Conservation (phyloP, 2,888 invertebrate genomes). For the Synergus gifuensis region DNA sequence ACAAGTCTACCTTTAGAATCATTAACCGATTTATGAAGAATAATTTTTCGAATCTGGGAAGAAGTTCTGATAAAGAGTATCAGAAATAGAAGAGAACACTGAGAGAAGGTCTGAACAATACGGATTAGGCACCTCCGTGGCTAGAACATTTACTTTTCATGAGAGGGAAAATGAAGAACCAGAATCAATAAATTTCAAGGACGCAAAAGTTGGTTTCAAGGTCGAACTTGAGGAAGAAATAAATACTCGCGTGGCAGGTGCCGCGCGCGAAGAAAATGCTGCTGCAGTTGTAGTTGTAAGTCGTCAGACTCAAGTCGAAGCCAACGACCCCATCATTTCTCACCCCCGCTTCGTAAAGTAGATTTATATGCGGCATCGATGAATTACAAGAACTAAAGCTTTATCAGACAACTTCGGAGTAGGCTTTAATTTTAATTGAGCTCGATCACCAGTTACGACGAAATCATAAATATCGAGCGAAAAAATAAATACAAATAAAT, state of each 20-base stretch:
- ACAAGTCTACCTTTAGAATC: too few species aligned
- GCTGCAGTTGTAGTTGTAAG: slow-evolving; percentile 35
- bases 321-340: slow-evolving; percentile 61
- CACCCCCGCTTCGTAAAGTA: slow-evolving; percentile 48
- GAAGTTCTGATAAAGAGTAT: too few species aligned
- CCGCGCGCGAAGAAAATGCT: slow-evolving; percentile 53
- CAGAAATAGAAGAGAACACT: too few species aligned
- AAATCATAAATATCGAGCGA: not conserved
- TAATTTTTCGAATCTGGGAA: too few species aligned
- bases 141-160: too few species aligned
- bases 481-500: too few species aligned
- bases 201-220: slow-evolving; percentile 43
- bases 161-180: too few species aligned
- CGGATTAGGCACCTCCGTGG: too few species aligned
- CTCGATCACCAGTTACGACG: not conserved
- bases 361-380: slow-evolving; percentile 48
- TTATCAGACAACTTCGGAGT: slow-evolving; percentile 23
- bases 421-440: not conserved
- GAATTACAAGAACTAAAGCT: slow-evolving; percentile 21
- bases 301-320: slow-evolving; percentile 52
- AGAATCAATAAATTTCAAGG: slow-evolving; percentile 18
- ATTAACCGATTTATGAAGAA: too few species aligned
- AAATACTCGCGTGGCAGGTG: slow-evolving; percentile 58
- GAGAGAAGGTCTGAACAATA: too few species aligned
- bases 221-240: slow-evolving; percentile 53